Base-by-base conservation (phyloP, 2,113 vertebrate species). In the Zapornia atra region DNA sequence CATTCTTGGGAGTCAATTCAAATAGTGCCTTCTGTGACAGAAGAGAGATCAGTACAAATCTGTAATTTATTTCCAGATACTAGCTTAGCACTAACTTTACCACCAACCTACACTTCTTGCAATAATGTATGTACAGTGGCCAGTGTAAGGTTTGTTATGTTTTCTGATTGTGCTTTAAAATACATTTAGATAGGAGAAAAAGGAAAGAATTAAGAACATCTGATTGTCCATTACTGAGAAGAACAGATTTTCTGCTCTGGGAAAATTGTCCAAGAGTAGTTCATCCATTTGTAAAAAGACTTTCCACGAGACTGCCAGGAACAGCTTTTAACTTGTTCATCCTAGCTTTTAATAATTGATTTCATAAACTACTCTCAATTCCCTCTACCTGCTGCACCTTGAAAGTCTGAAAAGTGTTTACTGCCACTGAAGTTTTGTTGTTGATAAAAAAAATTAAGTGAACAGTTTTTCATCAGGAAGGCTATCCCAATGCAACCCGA, bases 211-310 rank as follows among this genome's bases (percentile, higher is more conserved):
- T 88, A 81, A 73, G 40, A 63, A 46, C 53, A 79, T 83, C 17
- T 36, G 59, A 42, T 94, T 75, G 60, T 34, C 63, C 76, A 84
- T 69, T 50, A 77, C 64, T 46, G 80, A 87, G 73, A 34, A 63
- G 82, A 94, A 93, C 48, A 92, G 88, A 94, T 85, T 94, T 95
- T 84, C 21, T 86, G 34, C 79, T 91, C 54, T 73, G 57, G 48
- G 26, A 95, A 95, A 61, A 84, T 54, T 65, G 94, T 96, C 77
- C 77, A 91, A 87, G 61, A 73, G 61, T 20, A 64, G 42, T 38
- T 94, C 54, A 82, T 59, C 66, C 77, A 70, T 81, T 94, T 87
- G 64, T 56, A 76, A 91, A 89, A 86, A 77, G 66, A 69, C 44
- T 85, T 93, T 81, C 50, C 34, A 53, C 53, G 34, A 95, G 48